phyloP scores from a whole-genome alignment of 2,888 invertebrate species.

The Neria commutata region DNA sequence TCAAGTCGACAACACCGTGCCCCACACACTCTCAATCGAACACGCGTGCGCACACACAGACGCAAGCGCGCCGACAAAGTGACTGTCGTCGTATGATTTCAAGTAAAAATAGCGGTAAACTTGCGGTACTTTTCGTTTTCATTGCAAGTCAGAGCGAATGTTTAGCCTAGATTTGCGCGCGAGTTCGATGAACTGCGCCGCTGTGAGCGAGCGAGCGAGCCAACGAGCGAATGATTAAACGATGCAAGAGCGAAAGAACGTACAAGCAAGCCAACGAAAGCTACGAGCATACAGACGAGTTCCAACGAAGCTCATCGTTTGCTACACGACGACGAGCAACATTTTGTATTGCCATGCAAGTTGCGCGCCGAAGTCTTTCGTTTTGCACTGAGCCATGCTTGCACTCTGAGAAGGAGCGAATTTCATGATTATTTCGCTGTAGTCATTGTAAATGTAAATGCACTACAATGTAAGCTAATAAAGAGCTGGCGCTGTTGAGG shows the following conservation, averaged over 20 bases:
- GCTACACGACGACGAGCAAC: no score
- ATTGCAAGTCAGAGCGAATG: slow-evolving; percentile 62
- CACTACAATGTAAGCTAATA: no score
- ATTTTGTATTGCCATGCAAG: no score
- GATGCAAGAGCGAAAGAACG: slow-evolving; percentile 18
- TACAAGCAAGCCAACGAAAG: slow-evolving; percentile 18
- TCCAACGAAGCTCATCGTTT: neutral
- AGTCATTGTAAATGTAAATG: no score
- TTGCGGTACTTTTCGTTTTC: slow-evolving; percentile 64
- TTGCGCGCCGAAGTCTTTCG: slow-evolving; percentile 52
- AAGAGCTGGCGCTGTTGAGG: no score
- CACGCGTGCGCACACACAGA: neutral
- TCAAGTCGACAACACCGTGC: slow-evolving; percentile 10
- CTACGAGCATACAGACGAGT: slow-evolving; percentile 16
- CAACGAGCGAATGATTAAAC: slow-evolving; percentile 18
- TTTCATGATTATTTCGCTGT: no score
- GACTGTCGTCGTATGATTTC: slow-evolving; percentile 8
- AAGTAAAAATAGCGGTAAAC: slow-evolving; percentile 58
- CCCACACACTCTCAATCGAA: neutral
- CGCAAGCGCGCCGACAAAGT: slow-evolving; percentile 13
- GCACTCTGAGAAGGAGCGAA: no score
- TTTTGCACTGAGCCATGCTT: slow-evolving; percentile 35
- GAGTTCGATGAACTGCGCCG: slow-evolving; percentile 60
- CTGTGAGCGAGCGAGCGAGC: neutral
- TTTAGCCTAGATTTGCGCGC: slow-evolving; percentile 63